A percentile compares a stretch with the other conserved stretches of the same genome.
Evolutionary conservation across 2,113 vertebrate genomes (phyloP).

Genomic region (chimpanzee (Pan troglodytes)): NHGRI_mPanTro3-v2.1_pri NC_072411.2:45554501-45555000

Average conservation of each 20-base stretch:
- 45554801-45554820: background rate
- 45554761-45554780: background rate
- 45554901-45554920: background rate
- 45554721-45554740: background rate
- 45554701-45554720: slow-evolving; percentile 12
- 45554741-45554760: background rate
- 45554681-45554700: slow-evolving; percentile 45
- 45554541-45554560: background rate
- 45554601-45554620: background rate
- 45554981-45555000: background rate
- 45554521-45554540: background rate
- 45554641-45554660: slow-evolving; percentile 22
- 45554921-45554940: background rate
- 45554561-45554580: background rate
- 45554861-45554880: background rate
- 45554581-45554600: background rate
- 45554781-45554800: background rate
- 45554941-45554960: background rate
- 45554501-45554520: background rate
- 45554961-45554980: background rate
- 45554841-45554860: background rate
- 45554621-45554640: background rate
- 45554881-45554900: background rate
- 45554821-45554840: background rate
- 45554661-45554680: slow-evolving; percentile 28